These are phyloP conservation scores for Emydoidea blandingii DNA, from an alignment of 2,797 vertebrate genomes.

Conservation along the genomic window DNA sequence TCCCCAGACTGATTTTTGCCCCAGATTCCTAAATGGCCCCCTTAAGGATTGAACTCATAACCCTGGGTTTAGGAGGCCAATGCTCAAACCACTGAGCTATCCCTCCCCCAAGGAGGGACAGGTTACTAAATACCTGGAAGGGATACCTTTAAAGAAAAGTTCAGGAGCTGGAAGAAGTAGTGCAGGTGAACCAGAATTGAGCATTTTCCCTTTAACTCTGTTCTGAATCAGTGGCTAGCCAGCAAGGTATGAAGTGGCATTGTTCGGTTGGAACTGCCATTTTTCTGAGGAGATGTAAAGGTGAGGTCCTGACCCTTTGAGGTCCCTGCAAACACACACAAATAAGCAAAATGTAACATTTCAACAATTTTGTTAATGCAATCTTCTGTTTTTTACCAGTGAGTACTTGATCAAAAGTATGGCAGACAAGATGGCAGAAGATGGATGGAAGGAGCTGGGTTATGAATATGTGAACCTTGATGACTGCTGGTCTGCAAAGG, in stretches of 20 bases:
- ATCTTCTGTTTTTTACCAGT: background rate
- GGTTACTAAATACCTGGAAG: background rate
- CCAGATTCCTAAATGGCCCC: too few species aligned
- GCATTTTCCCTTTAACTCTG: background rate
- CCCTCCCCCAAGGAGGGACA: background rate
- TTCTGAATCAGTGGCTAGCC: background rate
- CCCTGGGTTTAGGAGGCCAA: too few species aligned
- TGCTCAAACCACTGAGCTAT: too few species aligned
- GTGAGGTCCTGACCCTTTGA: background rate
- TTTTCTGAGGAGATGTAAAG: background rate
- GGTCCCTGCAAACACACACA: background rate
- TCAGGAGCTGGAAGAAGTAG: background rate
- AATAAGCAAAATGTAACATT: background rate
- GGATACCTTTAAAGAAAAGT: background rate
- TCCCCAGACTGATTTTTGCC: too few species aligned
- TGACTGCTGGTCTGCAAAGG: constrained; percentile 59
- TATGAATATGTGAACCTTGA: constrained; percentile 67
- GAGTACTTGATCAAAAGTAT: constrained; percentile 57
- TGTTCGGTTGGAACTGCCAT: background rate
- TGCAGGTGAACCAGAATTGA: background rate
- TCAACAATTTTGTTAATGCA: background rate
- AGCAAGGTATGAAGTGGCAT: background rate
- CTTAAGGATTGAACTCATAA: too few species aligned
- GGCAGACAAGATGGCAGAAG: constrained; percentile 54
- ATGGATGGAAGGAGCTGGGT: constrained; percentile 63